Evolutionary conservation across 2,113 vertebrate genomes (phyloP).

Genomic region (Callopanchax toddi): DNA sequence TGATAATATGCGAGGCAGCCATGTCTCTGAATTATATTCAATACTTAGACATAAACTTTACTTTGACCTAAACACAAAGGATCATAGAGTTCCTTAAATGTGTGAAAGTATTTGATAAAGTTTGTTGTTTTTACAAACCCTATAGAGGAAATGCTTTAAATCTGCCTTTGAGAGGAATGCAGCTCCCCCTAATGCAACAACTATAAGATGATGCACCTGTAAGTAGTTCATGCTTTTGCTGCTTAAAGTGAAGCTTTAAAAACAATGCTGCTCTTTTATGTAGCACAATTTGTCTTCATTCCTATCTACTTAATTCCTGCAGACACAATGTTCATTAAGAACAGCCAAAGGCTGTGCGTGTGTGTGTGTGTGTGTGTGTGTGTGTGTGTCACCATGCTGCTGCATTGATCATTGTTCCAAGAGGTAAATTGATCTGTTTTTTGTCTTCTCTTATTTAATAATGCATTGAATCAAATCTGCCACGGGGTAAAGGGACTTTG

Average conservation of each 20-base stretch:
- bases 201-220: background rate
- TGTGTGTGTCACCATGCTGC: constrained; percentile 15
- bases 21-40: no score
- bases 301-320: constrained; percentile 28
- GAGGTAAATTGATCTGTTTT: constrained; percentile 61
- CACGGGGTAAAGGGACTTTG: constrained; percentile 30
- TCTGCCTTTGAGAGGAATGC: background rate
- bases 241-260: background rate
- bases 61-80: background rate
- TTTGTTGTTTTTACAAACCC: background rate
- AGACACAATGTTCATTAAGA: constrained; percentile 52
- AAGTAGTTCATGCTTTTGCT: background rate
- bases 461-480: constrained; percentile 57
- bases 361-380: constrained; percentile 24
- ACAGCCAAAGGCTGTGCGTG: constrained; percentile 46
- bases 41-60: no score
- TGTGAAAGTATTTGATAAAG: background rate
- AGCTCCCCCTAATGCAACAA: background rate
- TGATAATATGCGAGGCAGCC: no score
- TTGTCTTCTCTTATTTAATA: constrained; percentile 62
- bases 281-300: constrained; percentile 39
- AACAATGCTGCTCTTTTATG: background rate
- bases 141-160: background rate
- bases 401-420: constrained; percentile 59
- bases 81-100: background rate